Evolutionary conservation across 1,140 invertebrate species (phyloP), one percentile per base, ranked within the genome.

Genomic region (Xylocopa sonorina): DNA sequence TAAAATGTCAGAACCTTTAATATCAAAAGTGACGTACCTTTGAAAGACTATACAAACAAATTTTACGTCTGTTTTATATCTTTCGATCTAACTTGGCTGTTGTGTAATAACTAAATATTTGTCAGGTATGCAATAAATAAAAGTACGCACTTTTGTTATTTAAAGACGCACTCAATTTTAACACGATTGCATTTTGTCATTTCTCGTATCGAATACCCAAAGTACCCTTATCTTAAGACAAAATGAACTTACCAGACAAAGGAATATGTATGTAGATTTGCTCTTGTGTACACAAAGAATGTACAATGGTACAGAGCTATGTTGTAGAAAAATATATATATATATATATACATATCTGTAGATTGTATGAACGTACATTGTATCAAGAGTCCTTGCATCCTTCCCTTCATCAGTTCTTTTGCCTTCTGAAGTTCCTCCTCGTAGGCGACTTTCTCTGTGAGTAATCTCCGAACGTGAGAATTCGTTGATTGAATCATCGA

Each of bases 401-500:
- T 95, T 48, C 96, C 96, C 78, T 96, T 96, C 90, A 97, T 95
- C 27, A 95, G 94, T 79, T 97, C 95, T 89, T 97, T 97, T 16
- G 97, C 95, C 82, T 95, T 96, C 57, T 96, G 94, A 9, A 98
- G 91, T 89, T 99, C 98, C 67, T 98, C 97, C 91, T 99, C 97
- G 76, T 97, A 95, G 58, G 95, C 94, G 66, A 94, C 94, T 90
- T 98, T 99, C 89, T 99, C 98, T 57, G 94, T 95, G 46, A 97
- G 94, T 3, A 99, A 92, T 57, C 97, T 93, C 21, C 97, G 93
- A 0, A 98, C 96, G 85, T 99, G 98, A 4, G 97, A 97, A 92
- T 99, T 98, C 0, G 96, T 97, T 21, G 97, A 97, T 92, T 99
- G 98, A 73, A 99, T 97, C 95, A 99, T 97, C 1, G 97, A 97